phyloP scores from a whole-genome alignment of 2,888 invertebrate species.

The Gasteruption jaculator region DNA sequence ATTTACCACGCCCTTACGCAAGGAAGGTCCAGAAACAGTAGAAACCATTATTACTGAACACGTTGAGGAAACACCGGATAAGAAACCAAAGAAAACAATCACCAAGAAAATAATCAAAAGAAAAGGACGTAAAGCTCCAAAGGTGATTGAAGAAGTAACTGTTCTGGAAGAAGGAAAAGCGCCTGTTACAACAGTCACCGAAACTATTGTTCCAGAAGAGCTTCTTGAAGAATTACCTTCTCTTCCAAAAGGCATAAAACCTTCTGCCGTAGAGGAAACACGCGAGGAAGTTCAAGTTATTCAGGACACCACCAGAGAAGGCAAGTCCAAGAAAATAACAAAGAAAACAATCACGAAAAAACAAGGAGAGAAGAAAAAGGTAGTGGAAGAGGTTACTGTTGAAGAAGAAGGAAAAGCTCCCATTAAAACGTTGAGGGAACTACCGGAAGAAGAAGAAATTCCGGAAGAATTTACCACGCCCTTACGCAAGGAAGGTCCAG shows the following conservation, averaged over 20 bases:
- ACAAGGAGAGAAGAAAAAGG: slow-evolving; percentile 32
- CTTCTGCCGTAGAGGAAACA: slow-evolving; percentile 29
- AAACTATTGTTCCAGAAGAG: slow-evolving; percentile 23
- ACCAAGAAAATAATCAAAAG: slow-evolving; percentile 25
- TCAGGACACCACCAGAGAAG: slow-evolving; percentile 28
- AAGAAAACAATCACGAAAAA: slow-evolving; percentile 43
- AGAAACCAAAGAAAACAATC: slow-evolving; percentile 39
- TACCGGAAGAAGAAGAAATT: slow-evolving; percentile 36
- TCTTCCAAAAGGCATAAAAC: slow-evolving; percentile 12
- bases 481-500: too few species aligned
- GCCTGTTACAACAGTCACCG: slow-evolving; percentile 22
- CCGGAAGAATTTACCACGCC: slow-evolving; percentile 17
- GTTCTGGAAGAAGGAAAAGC: slow-evolving; percentile 38
- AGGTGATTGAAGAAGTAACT: too few species aligned
- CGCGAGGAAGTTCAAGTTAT: slow-evolving; percentile 23
- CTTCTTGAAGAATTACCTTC: too few species aligned
- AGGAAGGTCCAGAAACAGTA: slow-evolving; percentile 49
- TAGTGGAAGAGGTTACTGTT: slow-evolving; percentile 30
- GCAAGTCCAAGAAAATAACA: slow-evolving; percentile 31
- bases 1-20: too few species aligned
- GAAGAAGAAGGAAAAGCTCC: slow-evolving; percentile 31
- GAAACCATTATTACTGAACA: slow-evolving; percentile 50
- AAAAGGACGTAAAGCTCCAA: background rate
- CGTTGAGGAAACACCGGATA: slow-evolving; percentile 48
- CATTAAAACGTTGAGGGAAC: slow-evolving; percentile 24